Evolutionary conservation across 2,888 invertebrate species (phyloP).

Genomic region (Troides aeacus): DNA sequence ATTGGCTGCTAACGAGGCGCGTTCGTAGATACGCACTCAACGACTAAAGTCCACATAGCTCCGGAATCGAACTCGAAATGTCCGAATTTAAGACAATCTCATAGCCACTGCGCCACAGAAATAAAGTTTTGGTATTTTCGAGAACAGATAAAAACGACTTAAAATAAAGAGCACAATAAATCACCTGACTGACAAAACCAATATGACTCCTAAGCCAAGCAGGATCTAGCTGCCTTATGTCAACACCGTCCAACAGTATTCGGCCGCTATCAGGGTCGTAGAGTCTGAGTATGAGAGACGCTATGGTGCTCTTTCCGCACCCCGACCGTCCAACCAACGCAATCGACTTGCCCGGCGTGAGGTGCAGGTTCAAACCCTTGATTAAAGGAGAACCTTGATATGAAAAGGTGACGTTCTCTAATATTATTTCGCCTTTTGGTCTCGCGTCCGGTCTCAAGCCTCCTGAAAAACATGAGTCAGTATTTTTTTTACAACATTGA

Average conservation of each 20-base stretch:
- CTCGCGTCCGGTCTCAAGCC: conserved; percentile 78
- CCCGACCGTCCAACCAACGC: conserved; percentile 95
- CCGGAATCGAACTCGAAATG: too few species aligned
- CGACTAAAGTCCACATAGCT: too few species aligned
- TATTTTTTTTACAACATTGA: neutral
- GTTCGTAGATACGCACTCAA: too few species aligned
- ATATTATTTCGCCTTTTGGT: conserved; percentile 85
- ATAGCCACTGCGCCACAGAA: too few species aligned
- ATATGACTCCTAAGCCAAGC: conserved; percentile 92
- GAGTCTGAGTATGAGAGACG: conserved; percentile 88
- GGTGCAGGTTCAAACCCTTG: conserved; percentile 82
- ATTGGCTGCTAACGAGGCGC: too few species aligned
- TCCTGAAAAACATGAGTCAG: conserved; percentile 62
- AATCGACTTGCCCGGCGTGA: conserved; percentile 85
- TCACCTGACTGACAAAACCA: conserved; percentile 92
- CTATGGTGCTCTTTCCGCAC: conserved; percentile 96
- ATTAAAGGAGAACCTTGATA: conserved; percentile 83
- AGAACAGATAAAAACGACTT: too few species aligned
- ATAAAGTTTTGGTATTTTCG: too few species aligned
- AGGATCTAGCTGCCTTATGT: conserved; percentile 88
- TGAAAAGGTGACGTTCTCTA: conserved; percentile 86
- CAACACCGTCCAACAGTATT: conserved; percentile 87
- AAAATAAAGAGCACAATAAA: too few species aligned
- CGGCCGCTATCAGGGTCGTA: conserved; percentile 90
- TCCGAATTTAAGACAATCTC: too few species aligned